Conservation (phyloP, 2,888 invertebrate species). For the Argyra leucocephala region DNA sequence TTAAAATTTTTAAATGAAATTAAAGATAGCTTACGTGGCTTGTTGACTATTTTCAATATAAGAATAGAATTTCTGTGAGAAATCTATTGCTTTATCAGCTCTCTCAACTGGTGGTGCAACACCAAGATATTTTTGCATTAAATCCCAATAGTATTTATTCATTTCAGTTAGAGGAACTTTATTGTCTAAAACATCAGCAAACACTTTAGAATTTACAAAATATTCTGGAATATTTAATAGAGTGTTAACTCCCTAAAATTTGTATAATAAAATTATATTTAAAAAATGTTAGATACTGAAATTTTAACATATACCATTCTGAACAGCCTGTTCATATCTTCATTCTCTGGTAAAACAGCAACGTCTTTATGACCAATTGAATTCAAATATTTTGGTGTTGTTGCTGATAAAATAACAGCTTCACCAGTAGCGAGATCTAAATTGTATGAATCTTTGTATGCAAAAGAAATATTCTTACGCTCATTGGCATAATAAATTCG, state of each 20-base stretch:
- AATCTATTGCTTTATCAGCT: slow-evolving; percentile 55
- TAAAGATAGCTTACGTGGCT: slow-evolving; percentile 27
- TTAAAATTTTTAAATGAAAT: slow-evolving; percentile 23
- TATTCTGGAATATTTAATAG: slow-evolving; percentile 59
- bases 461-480: slow-evolving; percentile 47
- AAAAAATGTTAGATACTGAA: background rate
- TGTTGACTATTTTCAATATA: slow-evolving; percentile 29
- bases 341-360: slow-evolving; percentile 15
- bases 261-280: background rate
- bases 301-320: slow-evolving; percentile 17
- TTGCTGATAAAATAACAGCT: slow-evolving; percentile 54
- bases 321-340: slow-evolving; percentile 18
- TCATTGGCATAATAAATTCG: slow-evolving; percentile 54
- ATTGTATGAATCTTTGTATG: slow-evolving; percentile 40
- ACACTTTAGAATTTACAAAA: slow-evolving; percentile 58
- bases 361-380: slow-evolving; percentile 45
- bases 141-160: slow-evolving; percentile 55
- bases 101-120: slow-evolving; percentile 52
- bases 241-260: slow-evolving; percentile 53
- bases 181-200: slow-evolving; percentile 52
- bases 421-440: slow-evolving; percentile 58
- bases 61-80: slow-evolving; percentile 59
- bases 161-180: slow-evolving; percentile 47
- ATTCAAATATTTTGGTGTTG: slow-evolving; percentile 55
- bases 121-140: slow-evolving; percentile 52